Base-by-base conservation (phyloP, 2,797 vertebrate genomes). In the Cyprinella venusta region DNA sequence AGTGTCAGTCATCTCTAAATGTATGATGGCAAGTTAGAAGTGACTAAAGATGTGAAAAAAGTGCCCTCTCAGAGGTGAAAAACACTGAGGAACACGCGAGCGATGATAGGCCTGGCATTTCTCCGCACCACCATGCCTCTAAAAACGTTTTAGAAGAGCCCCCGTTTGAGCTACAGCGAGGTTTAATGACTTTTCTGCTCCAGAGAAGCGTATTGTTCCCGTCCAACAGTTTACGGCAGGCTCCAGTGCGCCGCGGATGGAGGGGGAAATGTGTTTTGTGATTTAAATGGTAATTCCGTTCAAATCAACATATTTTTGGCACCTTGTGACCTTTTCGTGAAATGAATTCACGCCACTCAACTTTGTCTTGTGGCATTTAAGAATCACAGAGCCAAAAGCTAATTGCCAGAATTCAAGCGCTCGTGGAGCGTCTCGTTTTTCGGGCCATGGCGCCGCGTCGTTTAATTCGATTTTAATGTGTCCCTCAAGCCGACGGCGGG, bases 401-500 rank as follows among this genome's bases (percentile, higher is more conserved):
- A 94, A 94, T 94, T 91, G 91, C 88, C 89, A 88, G 89, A 89
- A 89, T 91, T 87, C 90, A 89, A 88, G 81, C 88, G 90, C 89
- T 92, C 64, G 77, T 86, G 91, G 92, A 88, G 83, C 90, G 90
- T 92, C 91, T 82, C 88, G 90, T 90, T 89, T 91, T 78, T 84
- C 90, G 90, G 91, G 91, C 92, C 91, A 91, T 92, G 79, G 79
- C 90, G 92, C 93, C 90, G 90, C 92, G 94, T 85, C 76, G 79
- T 93, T 91, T 95, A 95, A 96, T 96, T 93, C 91, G 93, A 94
- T 95, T 95, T 95, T 95, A 95, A 95, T 95, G 94, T 89, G 88
- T 91, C 92, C 94, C 92, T 89, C 91, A 93, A 92, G 91, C 91
- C 91, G 91, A 93, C 92, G 91, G 90, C 91, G 91, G 91, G 94